These are phyloP conservation scores for Epirrhoe tristata DNA, from an alignment of 2,888 invertebrate genomes.

Conservation along the genomic window DNA sequence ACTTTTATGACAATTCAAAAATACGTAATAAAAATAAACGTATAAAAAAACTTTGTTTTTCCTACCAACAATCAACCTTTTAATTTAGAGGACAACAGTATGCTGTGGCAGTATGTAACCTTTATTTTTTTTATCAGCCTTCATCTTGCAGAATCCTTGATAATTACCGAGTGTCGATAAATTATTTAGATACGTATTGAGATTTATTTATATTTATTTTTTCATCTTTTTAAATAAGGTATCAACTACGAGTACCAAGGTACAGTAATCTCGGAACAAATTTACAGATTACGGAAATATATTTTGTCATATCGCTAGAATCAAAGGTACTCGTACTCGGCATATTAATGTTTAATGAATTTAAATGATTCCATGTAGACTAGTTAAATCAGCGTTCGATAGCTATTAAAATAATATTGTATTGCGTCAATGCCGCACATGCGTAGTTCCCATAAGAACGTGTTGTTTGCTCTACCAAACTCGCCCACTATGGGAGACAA, in stretches of 20 bases:
- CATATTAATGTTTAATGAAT: neutral
- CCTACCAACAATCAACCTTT: neutral
- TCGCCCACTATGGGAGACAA: slow-evolving; percentile 36
- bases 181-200: no score
- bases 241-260: no score
- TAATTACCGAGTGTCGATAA: neutral
- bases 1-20: no score
- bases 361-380: neutral
- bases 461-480: slow-evolving; percentile 31
- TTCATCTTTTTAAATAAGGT: no score
- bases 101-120: neutral
- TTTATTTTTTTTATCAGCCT: neutral
- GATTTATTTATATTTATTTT: no score
- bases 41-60: neutral
- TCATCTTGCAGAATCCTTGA: neutral
- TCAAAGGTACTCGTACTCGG: no score
- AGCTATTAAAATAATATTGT: neutral
- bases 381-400: slow-evolving; percentile 12
- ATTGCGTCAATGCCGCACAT: slow-evolving; percentile 30
- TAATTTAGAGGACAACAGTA: neutral
- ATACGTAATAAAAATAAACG: no score
- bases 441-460: slow-evolving; percentile 40
- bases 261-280: no score
- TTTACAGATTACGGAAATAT: no score
- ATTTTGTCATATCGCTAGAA: no score